These are phyloP conservation scores for Druon quercuslanigerum DNA, from an alignment of 1,140 invertebrate species.

Conservation along the genomic window DNA sequence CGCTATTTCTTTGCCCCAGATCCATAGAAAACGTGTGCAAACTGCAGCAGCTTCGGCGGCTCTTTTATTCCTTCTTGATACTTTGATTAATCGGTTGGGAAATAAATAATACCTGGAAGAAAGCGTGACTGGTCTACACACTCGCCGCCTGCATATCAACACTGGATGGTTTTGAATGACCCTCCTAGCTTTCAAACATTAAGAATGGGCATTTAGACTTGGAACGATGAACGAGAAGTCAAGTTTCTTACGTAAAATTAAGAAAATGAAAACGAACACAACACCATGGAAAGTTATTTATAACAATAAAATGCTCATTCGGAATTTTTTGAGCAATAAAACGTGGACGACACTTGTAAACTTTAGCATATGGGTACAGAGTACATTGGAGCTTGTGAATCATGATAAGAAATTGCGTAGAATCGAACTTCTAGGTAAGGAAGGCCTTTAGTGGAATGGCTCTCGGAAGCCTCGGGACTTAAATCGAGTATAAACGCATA, in stretches of 20 bases:
- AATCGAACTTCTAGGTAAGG: constrained; percentile 47
- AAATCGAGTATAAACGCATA: constrained; percentile 38
- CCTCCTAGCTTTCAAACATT: constrained; percentile 5
- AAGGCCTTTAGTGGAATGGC: constrained; percentile 19
- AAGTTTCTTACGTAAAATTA: neutral
- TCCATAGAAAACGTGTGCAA: constrained; percentile 27
- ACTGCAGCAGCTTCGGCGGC: neutral
- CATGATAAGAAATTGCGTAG: constrained; percentile 45
- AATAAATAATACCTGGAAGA: constrained; percentile 30
- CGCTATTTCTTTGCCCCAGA: constrained; percentile 16
- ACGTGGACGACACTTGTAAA: no score
- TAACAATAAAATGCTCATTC: no score
- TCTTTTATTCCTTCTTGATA: neutral
- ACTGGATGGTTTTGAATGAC: constrained; percentile 19
- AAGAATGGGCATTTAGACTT: neutral
- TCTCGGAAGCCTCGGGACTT: constrained; percentile 36
- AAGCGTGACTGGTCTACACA: constrained; percentile 21
- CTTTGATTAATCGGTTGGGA: neutral
- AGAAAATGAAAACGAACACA: no score
- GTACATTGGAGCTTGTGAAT: constrained; percentile 49
- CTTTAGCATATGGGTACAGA: constrained; percentile 33
- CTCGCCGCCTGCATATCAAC: constrained; percentile 20
- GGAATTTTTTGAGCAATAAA: no score
- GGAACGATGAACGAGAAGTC: neutral
- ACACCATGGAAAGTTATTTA: no score